Conservation (phyloP, 2,113 vertebrate species). For the Gavia stellata region DNA sequence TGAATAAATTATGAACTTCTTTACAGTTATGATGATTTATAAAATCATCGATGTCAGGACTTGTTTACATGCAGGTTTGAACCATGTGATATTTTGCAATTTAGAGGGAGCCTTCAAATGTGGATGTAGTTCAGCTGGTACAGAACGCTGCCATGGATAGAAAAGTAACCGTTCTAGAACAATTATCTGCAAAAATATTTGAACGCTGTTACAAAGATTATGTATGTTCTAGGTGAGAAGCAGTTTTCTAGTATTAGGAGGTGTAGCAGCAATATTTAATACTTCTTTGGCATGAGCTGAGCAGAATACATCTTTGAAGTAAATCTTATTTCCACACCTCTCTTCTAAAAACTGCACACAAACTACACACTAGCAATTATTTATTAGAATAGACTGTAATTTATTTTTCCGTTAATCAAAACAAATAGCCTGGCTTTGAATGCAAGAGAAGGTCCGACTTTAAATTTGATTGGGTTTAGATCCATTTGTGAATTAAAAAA, state of each 20-base stretch:
- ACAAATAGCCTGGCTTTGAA: background rate
- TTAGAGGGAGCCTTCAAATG: background rate
- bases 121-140: background rate
- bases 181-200: background rate
- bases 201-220: background rate
- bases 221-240: background rate
- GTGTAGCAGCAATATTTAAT: background rate
- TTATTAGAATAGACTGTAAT: background rate
- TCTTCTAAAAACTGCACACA: background rate
- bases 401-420: background rate
- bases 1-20: background rate
- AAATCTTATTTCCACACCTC: background rate
- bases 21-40: background rate
- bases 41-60: accelerated
- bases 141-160: background rate
- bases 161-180: background rate
- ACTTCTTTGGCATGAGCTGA: background rate
- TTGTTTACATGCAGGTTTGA: background rate
- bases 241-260: background rate
- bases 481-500: background rate
- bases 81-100: background rate
- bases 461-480: background rate
- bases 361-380: background rate
- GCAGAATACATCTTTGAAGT: background rate
- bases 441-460: background rate